phyloP scores from a whole-genome alignment of 2,888 invertebrate genomes.

The Lottia scabra region DNA sequence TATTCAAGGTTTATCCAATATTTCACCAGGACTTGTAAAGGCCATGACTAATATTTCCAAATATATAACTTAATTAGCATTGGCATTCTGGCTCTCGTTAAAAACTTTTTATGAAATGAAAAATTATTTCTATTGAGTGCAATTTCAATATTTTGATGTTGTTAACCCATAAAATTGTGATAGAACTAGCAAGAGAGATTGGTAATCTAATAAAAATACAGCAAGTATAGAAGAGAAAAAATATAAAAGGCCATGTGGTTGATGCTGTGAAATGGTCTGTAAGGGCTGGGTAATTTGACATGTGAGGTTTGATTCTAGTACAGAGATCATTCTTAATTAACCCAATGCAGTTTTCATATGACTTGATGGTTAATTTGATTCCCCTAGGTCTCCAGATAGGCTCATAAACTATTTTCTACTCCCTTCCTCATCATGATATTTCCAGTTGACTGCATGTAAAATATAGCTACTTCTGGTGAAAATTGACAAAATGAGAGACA shows the following conservation, averaged over 20 bases:
- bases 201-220: background rate
- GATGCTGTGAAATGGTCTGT: background rate
- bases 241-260: conserved; percentile 3
- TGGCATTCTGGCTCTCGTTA: too few relatives aligned
- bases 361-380: background rate
- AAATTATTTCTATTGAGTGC: background rate
- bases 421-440: background rate
- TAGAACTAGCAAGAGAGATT: background rate
- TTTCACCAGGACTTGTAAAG: too few relatives aligned
- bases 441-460: background rate
- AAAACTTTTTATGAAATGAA: too few relatives aligned
- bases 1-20: too few relatives aligned
- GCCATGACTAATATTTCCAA: too few relatives aligned
- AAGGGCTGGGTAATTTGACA: conserved; percentile 1
- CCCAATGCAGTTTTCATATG: conserved; percentile 4
- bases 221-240: background rate
- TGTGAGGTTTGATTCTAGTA: conserved; percentile 3
- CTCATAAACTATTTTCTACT: background rate
- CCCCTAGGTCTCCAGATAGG: background rate
- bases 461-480: background rate
- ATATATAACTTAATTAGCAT: too few relatives aligned
- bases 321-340: conserved; percentile 1
- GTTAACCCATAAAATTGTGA: background rate
- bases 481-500: background rate
- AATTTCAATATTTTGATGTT: background rate